A percentile compares a stretch with the other conserved stretches of the same genome.
phyloP scores from a whole-genome alignment of 2,113 vertebrate species.

The Peucedramus taeniatus region DNA sequence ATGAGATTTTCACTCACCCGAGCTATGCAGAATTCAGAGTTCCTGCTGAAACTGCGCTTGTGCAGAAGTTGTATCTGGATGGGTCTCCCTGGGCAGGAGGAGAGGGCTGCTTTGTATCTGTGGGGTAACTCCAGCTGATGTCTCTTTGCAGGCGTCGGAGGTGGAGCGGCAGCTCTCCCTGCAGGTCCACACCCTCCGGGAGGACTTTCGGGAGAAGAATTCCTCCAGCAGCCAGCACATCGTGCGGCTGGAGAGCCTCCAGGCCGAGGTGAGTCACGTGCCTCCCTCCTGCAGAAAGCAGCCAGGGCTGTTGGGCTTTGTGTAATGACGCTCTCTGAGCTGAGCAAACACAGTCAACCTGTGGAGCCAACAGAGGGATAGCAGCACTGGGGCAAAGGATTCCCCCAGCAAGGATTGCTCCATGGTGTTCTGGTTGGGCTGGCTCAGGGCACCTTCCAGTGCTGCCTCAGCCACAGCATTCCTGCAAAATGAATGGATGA shows the following conservation, averaged over 20 bases:
- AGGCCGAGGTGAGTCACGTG: slow-evolving; percentile 85
- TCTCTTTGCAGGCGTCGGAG: slow-evolving; percentile 85
- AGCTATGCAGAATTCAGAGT: neutral
- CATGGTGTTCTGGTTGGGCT: neutral
- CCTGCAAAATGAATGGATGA: neutral
- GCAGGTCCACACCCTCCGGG: slow-evolving; percentile 91
- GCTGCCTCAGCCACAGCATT: neutral
- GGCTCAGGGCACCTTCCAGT: neutral
- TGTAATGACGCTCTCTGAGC: neutral
- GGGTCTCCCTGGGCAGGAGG: neutral
- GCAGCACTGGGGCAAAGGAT: neutral
- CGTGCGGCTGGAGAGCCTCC: slow-evolving; percentile 89
- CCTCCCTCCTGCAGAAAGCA: neutral
- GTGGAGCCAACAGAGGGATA: neutral
- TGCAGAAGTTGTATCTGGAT: neutral
- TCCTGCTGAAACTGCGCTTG: neutral
- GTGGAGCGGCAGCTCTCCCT: slow-evolving; percentile 93
- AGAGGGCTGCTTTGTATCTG: neutral
- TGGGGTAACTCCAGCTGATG: neutral
- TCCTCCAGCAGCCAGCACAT: slow-evolving; percentile 93
- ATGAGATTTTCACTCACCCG: neutral
- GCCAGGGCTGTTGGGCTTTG: neutral
- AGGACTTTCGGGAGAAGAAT: slow-evolving; percentile 94
- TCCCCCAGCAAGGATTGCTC: neutral
- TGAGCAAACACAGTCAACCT: neutral